A percentile compares a stretch with the other conserved stretches of the same genome.
Conservation (phyloP, 2,797 vertebrate genomes). For the Odontamblyopus rebecca region DNA sequence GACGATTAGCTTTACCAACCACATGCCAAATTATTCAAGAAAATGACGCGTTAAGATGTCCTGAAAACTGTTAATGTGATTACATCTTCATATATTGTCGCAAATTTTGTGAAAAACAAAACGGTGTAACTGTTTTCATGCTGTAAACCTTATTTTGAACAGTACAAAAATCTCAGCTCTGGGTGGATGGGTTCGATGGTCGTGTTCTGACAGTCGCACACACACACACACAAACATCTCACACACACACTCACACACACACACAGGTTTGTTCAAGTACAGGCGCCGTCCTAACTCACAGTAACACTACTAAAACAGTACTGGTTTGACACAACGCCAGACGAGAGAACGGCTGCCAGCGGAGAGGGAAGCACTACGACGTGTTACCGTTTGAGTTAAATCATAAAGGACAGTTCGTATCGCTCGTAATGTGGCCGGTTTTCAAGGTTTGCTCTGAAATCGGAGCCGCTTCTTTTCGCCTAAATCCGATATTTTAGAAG, state of each 20-base stretch:
- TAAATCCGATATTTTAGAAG: too few species aligned
- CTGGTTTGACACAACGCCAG: conserved; percentile 44
- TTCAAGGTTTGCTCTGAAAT: not conserved
- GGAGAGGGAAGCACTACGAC: not conserved
- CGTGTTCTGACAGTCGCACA: conserved; percentile 43
- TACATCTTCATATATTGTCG: conserved; percentile 21
- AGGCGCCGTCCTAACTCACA: conserved; percentile 74
- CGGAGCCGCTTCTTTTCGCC: not conserved
- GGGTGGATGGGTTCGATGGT: too few species aligned
- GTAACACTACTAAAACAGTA: conserved; percentile 73
- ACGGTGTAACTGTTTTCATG: conserved; percentile 24
- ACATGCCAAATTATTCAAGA: not conserved
- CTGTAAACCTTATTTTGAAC: conserved; percentile 38
- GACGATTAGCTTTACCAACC: not conserved
- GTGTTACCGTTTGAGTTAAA: not conserved
- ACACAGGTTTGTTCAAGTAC: conserved; percentile 73
- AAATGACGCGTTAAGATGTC: not conserved
- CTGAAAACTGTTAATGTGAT: conserved; percentile 14
- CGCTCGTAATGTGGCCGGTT: not conserved
- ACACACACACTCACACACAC: conserved; percentile 27
- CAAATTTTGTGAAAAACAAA: conserved; percentile 28
- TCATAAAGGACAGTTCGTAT: not conserved
- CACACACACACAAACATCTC: conserved; percentile 19
- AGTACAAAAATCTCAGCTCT: not conserved
- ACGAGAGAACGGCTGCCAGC: not conserved